These are phyloP conservation scores for Zonotrichia leucophrys DNA, from an alignment of 2,113 vertebrate genomes.

Conservation along the genomic window DNA sequence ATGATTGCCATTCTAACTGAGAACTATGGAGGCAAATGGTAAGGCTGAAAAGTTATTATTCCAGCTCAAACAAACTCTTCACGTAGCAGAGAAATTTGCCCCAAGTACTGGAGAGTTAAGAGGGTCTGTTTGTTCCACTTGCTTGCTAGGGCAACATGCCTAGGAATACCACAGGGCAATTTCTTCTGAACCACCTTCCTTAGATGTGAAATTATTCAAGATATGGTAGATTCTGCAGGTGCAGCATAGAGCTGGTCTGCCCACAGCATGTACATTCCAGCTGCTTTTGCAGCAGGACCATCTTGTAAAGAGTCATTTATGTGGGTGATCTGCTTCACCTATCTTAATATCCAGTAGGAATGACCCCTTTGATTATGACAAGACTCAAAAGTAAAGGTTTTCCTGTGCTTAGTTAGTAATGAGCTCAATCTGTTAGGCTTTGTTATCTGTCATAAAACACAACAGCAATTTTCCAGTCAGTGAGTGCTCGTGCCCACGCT, in stretches of 20 bases:
- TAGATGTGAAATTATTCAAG: not conserved
- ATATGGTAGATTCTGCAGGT: not conserved
- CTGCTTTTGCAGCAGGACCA: not conserved
- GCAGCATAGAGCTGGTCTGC: not conserved
- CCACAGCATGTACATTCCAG: not conserved
- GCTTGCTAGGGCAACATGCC: not conserved
- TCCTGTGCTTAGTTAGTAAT: not conserved
- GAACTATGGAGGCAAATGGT: constrained; percentile 99
- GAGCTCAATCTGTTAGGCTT: not conserved
- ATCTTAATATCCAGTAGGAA: not conserved
- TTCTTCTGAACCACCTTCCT: not conserved
- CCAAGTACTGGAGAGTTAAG: not conserved
- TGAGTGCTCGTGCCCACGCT: not conserved
- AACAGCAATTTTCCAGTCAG: not conserved
- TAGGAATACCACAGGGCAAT: not conserved
- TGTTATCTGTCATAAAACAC: not conserved
- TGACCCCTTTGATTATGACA: not conserved
- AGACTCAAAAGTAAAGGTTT: not conserved
- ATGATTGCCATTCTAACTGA: constrained; percentile 98
- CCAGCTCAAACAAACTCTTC: not conserved
- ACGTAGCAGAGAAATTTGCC: not conserved
- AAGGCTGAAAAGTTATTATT: not conserved
- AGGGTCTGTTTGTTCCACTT: not conserved
- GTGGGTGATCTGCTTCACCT: not conserved
- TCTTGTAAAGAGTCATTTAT: not conserved